phyloP scores from a whole-genome alignment of 2,888 invertebrate species.

The Dione vanillae region DNA sequence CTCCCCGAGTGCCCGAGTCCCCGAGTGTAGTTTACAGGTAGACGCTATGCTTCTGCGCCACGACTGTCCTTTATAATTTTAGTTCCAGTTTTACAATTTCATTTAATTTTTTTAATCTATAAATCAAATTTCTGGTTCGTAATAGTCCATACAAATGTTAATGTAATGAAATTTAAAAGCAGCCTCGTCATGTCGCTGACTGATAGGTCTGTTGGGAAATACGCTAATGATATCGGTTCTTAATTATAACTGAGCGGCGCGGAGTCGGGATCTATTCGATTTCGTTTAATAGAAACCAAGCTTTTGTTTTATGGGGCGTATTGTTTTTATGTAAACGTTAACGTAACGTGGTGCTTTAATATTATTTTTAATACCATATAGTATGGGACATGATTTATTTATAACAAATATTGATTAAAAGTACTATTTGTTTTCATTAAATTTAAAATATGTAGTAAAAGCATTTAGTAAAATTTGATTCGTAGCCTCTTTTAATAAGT shows the following conservation, averaged over 20 bases:
- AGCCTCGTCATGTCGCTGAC: constrained; percentile 1
- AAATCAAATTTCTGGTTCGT: background rate
- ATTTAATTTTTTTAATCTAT: background rate
- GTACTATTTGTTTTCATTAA: too few species aligned
- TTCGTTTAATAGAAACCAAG: background rate
- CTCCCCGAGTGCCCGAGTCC: too few species aligned
- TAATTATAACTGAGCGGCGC: constrained; percentile 15
- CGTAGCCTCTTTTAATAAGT: too few species aligned
- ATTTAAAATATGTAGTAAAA: too few species aligned
- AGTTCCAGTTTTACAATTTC: background rate
- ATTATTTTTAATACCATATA: background rate
- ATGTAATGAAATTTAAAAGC: constrained; percentile 9
- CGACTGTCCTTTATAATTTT: background rate
- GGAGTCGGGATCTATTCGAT: constrained; percentile 7
- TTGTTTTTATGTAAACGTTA: too few species aligned
- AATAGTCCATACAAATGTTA: background rate
- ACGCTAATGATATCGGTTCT: constrained; percentile 18
- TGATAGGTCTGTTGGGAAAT: constrained; percentile 14
- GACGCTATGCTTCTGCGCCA: too few species aligned
- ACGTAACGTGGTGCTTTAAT: background rate
- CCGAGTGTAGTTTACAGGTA: too few species aligned
- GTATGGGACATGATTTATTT: background rate
- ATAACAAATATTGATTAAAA: background rate
- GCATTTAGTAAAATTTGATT: too few species aligned
- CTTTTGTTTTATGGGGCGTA: background rate